phyloP scores from a whole-genome alignment of 2,888 invertebrate species.

The Drosophila affinis region DNA sequence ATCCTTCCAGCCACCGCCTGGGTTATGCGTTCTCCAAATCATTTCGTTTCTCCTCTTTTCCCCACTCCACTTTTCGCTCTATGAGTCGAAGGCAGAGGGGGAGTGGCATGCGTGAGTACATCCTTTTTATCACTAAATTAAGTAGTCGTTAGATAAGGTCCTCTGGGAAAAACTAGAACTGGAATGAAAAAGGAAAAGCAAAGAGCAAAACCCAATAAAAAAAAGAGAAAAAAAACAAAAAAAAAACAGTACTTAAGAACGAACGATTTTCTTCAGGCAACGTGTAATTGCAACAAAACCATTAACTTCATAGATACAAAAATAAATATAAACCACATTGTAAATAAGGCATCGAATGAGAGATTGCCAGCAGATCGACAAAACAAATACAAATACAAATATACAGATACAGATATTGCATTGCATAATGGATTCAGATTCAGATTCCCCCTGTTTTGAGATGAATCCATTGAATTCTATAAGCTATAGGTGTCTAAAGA shows the following conservation, averaged over 20 bases:
- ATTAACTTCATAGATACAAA: constrained; percentile 3
- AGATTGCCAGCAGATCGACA: background rate
- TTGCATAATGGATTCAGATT: constrained; percentile 1
- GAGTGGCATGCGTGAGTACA: constrained; percentile 21
- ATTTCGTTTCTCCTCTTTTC: background rate
- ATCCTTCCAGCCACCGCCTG: background rate
- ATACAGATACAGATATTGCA: constrained; percentile 1
- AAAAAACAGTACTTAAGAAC: constrained; percentile 25
- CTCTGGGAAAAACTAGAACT: background rate
- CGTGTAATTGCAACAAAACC: constrained; percentile 1
- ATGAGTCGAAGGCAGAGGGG: constrained; percentile 13
- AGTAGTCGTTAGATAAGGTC: constrained; percentile 40
- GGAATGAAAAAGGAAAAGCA: background rate
- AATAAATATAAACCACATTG: background rate
- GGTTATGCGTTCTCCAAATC: background rate
- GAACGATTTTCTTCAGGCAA: constrained; percentile 16
- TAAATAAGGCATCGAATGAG: background rate
- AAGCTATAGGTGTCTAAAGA: constrained; percentile 60
- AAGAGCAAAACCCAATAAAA: constrained; percentile 1
- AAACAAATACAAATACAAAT: background rate
- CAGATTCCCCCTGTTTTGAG: background rate
- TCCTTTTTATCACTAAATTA: constrained; percentile 59
- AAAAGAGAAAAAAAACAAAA: background rate
- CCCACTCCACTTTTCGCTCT: background rate
- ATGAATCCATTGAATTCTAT: constrained; percentile 8